Base-by-base conservation (phyloP, 64 coral and sea anemone genomes). In the Acropora yongei region DNA sequence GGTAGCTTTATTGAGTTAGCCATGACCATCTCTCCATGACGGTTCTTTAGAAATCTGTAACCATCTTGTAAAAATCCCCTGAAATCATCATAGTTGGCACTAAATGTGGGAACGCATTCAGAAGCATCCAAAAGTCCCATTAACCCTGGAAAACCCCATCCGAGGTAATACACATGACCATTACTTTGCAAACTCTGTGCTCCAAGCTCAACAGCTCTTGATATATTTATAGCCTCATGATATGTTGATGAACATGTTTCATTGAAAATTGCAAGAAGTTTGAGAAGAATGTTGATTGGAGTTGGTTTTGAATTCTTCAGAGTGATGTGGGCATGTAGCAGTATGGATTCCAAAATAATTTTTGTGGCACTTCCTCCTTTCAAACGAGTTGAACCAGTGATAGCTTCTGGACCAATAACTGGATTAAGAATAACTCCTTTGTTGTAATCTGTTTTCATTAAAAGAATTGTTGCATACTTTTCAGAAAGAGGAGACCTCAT, bases 101-200 rank as follows among this genome's bases (percentile, higher is more conserved):
- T 95, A 86, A 98, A 98, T 60, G 96, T 98, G 41, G 96, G 91
- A 41, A 98, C 91, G 74, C 96, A 98, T 88, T 98, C 96, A 18
- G 96, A 92, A 44, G 96, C 93, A 93, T 98, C 96, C 19, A 98
- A 78, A 10, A 98, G 79, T 7, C 84, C 90, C 68, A 95, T 88
- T 57, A 90, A 86, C 67, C 96, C 87, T 14, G 74, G 17, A 19
- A 81, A 76, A 2, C 88, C 91, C 93, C 91, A 95, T 30, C 75
- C 91, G 11, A 95, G 68, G 68, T 98, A 98, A 18, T 93, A 95
- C 16, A 98, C 53, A 85, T 93, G 93, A 16, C 88, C 93, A 18
- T 81, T 72, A 18, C 43, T 6, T 19, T 45, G 41, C 44, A 98
- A 78, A 58, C 93, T 88, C 17, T 88, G 43, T 19, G 91, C 96